Evolutionary conservation across 1,140 invertebrate genomes (phyloP).

Genomic region (Zelostemma sp.): DNA sequence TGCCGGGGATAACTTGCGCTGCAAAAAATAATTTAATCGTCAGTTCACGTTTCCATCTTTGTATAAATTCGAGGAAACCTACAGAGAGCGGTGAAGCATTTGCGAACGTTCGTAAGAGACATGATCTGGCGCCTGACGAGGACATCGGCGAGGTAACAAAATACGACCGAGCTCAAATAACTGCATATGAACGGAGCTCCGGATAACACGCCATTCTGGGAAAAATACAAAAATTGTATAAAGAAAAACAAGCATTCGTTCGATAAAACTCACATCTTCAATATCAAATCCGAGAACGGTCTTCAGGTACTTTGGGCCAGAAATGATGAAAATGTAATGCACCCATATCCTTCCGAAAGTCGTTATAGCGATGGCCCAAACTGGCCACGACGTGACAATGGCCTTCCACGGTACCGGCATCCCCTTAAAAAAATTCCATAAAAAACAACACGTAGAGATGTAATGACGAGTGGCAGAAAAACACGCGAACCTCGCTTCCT

Average conservation of each 20-base stretch:
- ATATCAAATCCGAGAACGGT: conserved; percentile 78
- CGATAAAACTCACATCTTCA: conserved; percentile 74
- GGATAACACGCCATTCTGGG: conserved; percentile 75
- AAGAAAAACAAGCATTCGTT: too few species aligned
- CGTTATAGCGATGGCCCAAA: conserved; percentile 85
- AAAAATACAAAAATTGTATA: conserved; percentile 41
- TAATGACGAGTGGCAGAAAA: too few species aligned
- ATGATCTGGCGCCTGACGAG: conserved; percentile 73
- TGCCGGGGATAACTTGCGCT: conserved; percentile 80
- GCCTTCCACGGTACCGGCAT: conserved; percentile 79
- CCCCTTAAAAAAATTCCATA: conserved; percentile 48
- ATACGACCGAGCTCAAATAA: conserved; percentile 78
- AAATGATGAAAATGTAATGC: conserved; percentile 79
- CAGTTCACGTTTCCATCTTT: too few species aligned
- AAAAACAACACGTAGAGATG: not conserved
- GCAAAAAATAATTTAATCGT: conserved; percentile 6
- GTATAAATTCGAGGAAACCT: too few species aligned
- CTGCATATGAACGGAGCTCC: conserved; percentile 79
- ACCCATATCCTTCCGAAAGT: conserved; percentile 82
- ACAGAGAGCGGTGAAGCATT: conserved; percentile 77
- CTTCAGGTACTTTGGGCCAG: conserved; percentile 81
- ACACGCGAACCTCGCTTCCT: conserved; percentile 65
- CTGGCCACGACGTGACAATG: conserved; percentile 82
- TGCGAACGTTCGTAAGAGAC: conserved; percentile 76
- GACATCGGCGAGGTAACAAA: conserved; percentile 79